These are phyloP conservation scores for Gallinago media DNA, from an alignment of 2,113 vertebrate species.

Conservation along the genomic window DNA sequence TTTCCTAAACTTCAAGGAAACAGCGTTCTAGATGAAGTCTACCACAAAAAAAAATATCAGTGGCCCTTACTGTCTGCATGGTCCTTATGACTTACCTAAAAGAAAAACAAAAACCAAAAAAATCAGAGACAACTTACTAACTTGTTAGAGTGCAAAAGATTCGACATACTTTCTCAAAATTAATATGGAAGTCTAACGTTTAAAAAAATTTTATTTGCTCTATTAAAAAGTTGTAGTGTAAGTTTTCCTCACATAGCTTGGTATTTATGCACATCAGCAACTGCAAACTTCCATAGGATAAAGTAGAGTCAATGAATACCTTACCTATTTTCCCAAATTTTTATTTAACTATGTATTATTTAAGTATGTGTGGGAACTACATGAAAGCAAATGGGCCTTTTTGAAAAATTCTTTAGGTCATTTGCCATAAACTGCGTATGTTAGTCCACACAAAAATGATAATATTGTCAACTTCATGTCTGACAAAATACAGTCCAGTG, in stretches of 20 bases:
- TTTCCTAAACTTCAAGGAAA: not conserved
- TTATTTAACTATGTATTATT: not conserved
- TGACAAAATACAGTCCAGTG: not conserved
- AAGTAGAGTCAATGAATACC: not conserved
- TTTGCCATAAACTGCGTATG: not conserved
- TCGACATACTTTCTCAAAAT: not conserved
- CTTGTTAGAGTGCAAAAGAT: not conserved
- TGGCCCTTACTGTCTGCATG: rapidly evolving
- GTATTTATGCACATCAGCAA: rapidly evolving
- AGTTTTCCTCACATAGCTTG: not conserved
- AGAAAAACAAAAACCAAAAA: not conserved
- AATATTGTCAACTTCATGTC: not conserved
- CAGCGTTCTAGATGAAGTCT: not conserved
- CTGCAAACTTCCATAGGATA: not conserved
- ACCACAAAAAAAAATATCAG: not conserved
- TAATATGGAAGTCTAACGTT: not conserved
- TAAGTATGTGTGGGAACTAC: not conserved
- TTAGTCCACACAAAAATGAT: not conserved
- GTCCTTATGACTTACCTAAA: not conserved
- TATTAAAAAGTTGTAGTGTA: not conserved
- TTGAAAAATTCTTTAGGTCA: not conserved
- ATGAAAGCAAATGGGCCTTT: not conserved
- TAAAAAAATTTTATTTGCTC: not conserved
- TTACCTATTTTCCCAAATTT: not conserved
- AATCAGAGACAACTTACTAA: not conserved